Evolutionary conservation across 2,888 invertebrate genomes (phyloP).

Genomic region (Spisula solida): DNA sequence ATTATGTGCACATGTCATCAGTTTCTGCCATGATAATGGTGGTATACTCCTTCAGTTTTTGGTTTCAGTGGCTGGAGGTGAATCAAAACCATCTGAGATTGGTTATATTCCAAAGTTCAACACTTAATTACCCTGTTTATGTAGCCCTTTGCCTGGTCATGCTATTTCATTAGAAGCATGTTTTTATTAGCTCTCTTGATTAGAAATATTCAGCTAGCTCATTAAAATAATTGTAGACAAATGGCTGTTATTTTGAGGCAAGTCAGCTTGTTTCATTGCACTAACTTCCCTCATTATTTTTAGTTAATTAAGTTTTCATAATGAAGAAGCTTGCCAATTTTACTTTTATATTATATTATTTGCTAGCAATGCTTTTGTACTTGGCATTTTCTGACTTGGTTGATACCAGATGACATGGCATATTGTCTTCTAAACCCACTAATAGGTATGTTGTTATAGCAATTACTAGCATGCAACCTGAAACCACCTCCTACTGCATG

Average conservation of each 20-base stretch:
- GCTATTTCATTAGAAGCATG: constrained; percentile 27
- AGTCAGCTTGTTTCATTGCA: no score
- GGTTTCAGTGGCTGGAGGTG: background rate
- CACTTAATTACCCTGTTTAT: constrained; percentile 21
- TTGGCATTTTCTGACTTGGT: no score
- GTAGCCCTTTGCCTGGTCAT: constrained; percentile 24
- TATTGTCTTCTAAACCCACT: background rate
- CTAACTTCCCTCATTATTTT: background rate
- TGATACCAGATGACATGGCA: background rate
- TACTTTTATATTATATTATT: background rate
- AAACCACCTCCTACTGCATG: background rate
- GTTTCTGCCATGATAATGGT: background rate
- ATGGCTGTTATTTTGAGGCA: background rate
- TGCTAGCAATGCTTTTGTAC: no score
- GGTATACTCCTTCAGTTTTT: background rate
- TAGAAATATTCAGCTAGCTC: constrained; percentile 20
- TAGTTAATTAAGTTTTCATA: constrained; percentile 12
- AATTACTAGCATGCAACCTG: background rate
- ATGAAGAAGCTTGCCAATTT: background rate
- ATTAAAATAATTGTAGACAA: constrained; percentile 30
- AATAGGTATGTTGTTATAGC: background rate
- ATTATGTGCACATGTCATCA: constrained; percentile 1
- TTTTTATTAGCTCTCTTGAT: constrained; percentile 14
- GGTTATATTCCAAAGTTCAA: constrained; percentile 13
- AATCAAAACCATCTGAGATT: constrained; percentile 18